Percentiles rank a stretch among this genome's conserved stretches.
Conservation (phyloP, 2,113 vertebrate genomes). For the Nestor notabilis region DNA sequence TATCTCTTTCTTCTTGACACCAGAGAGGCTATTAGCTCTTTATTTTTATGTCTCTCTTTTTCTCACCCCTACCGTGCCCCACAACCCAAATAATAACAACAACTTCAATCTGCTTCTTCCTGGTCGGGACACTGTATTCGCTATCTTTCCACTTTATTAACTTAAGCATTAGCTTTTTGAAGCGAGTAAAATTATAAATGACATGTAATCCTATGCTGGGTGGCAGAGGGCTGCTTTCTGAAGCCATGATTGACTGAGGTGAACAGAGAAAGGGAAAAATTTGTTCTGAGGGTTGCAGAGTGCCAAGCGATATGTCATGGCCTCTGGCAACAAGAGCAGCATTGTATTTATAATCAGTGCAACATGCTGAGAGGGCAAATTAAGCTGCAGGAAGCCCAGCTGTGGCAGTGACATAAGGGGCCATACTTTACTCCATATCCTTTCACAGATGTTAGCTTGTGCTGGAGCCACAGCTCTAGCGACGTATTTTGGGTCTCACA, state of each 20-base stretch:
- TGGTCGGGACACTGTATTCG: not conserved
- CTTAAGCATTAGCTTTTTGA: slow-evolving; percentile 62
- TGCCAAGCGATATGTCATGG: slow-evolving; percentile 52
- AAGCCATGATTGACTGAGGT: slow-evolving; percentile 15
- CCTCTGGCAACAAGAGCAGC: slow-evolving; percentile 24
- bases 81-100: slow-evolving; percentile 46
- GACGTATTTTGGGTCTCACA: not conserved
- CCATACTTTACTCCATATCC: slow-evolving; percentile 33
- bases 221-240: slow-evolving; percentile 36
- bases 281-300: slow-evolving; percentile 16
- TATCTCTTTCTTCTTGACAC: slow-evolving; percentile 14
- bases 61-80: slow-evolving; percentile 15
- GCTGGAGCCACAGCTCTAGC: not conserved
- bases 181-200: slow-evolving; percentile 57
- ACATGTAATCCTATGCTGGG: slow-evolving; percentile 46
- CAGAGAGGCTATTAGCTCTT: slow-evolving; percentile 23
- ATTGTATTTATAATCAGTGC: slow-evolving; percentile 61
- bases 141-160: slow-evolving; percentile 72
- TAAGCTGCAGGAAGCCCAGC: slow-evolving; percentile 57
- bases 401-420: slow-evolving; percentile 30
- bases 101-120: slow-evolving; percentile 32
- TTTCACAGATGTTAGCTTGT: slow-evolving; percentile 63
- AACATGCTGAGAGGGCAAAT: slow-evolving; percentile 51
- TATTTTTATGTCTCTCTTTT: slow-evolving; percentile 31
- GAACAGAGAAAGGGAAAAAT: slow-evolving; percentile 60